Percentiles rank a stretch among this genome's conserved stretches.
Conservation (phyloP, 2,113 vertebrate genomes). For the Aspiorhynchus laticeps region DNA sequence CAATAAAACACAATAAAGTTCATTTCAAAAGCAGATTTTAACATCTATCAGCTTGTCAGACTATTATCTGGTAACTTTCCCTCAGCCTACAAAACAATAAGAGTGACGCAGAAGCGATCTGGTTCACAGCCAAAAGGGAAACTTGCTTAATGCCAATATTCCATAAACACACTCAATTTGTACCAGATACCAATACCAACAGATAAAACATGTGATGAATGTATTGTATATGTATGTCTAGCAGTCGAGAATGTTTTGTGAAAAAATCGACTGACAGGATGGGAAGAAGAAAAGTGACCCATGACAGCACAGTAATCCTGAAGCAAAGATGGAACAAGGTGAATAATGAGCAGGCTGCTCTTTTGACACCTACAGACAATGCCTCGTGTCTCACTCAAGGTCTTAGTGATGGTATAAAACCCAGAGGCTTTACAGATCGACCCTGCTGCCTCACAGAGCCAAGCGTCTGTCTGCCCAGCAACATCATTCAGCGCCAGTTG, state of each 20-base stretch:
- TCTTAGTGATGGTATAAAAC: conserved; percentile 15
- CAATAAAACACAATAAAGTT: conserved; percentile 10
- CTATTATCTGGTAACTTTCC: conserved; percentile 5
- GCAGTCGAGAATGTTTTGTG: background rate
- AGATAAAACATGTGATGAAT: background rate
- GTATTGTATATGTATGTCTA: background rate
- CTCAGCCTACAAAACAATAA: conserved; percentile 8
- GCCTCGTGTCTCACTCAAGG: conserved; percentile 21
- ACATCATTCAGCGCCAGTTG: conserved; percentile 29
- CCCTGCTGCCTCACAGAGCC: conserved; percentile 2
- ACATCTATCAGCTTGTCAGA: conserved; percentile 4
- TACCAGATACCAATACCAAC: background rate
- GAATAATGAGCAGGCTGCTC: conserved; percentile 11
- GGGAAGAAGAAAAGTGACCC: background rate
- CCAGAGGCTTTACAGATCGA: conserved; percentile 27
- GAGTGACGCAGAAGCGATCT: background rate
- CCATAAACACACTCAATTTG: background rate
- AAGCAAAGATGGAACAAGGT: background rate
- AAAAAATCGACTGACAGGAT: background rate
- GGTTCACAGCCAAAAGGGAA: conserved; percentile 20
- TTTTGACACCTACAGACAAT: conserved; percentile 39
- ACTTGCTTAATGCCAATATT: background rate
- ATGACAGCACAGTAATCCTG: conserved; percentile 17
- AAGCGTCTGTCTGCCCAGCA: conserved; percentile 40
- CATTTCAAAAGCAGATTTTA: background rate